A percentile compares a stretch with the other conserved stretches of the same genome.
Evolutionary conservation across 1,140 invertebrate species (phyloP).

Genomic region (Acromyrmex charruanus): DNA sequence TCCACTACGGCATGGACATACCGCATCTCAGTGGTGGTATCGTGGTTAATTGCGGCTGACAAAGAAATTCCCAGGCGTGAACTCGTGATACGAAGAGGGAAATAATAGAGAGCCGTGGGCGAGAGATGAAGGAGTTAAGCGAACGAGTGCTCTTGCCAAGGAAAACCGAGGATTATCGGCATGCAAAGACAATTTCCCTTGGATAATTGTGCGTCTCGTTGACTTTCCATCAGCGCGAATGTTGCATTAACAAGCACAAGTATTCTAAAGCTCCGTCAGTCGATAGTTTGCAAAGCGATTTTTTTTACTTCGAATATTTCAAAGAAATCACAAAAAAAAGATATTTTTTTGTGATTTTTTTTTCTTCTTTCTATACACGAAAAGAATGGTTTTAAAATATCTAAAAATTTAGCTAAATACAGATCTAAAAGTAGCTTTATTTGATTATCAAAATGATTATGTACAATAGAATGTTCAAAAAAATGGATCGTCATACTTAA

Average conservation of each 20-base stretch:
- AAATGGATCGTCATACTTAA: too few relatives aligned
- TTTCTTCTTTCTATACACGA: neutral
- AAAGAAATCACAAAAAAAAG: neutral
- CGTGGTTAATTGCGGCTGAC: conserved; percentile 58
- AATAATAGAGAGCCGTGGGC: conserved; percentile 37
- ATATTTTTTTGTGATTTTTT: neutral
- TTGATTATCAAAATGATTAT: too few relatives aligned
- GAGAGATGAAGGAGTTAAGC: conserved; percentile 37
- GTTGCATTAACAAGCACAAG: conserved; percentile 25
- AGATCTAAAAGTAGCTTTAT: too few relatives aligned
- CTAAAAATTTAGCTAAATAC: too few relatives aligned
- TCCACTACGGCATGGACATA: conserved; percentile 44
- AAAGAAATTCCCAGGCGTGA: conserved; percentile 54
- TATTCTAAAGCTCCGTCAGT: neutral
- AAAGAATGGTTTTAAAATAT: too few relatives aligned
- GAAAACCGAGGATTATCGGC: conserved; percentile 46
- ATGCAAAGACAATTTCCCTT: conserved; percentile 55
- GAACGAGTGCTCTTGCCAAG: conserved; percentile 15
- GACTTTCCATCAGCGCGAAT: conserved; percentile 52
- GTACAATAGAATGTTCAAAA: too few relatives aligned
- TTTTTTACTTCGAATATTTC: neutral
- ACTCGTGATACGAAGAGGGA: conserved; percentile 37
- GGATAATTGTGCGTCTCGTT: conserved; percentile 52
- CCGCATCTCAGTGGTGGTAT: conserved; percentile 25
- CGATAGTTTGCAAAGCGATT: neutral